Conservation (phyloP, 1,140 invertebrate genomes). For the Drosophila sturtevanti region DNA sequence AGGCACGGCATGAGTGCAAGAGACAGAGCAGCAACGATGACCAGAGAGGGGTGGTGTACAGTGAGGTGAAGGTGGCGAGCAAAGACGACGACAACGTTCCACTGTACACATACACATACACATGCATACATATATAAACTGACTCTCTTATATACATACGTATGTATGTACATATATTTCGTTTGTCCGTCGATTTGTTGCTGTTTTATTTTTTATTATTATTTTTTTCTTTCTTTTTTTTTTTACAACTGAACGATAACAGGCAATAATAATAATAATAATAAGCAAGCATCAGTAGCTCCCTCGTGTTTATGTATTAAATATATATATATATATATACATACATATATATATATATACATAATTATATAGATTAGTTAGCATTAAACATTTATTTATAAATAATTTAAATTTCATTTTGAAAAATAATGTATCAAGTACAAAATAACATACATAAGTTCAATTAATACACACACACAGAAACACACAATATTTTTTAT, state of each 20-base stretch:
- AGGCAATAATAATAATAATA: constrained; percentile 32
- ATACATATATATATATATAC: neutral
- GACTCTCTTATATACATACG: neutral
- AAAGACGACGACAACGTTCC: constrained; percentile 2
- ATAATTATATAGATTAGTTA: neutral
- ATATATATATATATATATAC: neutral
- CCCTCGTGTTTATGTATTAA: neutral
- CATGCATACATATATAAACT: constrained; percentile 26
- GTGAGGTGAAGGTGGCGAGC: neutral
- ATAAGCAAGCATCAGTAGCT: constrained; percentile 44
- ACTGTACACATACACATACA: constrained; percentile 32
- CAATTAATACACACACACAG: neutral
- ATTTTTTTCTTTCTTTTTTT: constrained; percentile 36
- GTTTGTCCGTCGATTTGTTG: constrained; percentile 22
- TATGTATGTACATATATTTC: constrained; percentile 4
- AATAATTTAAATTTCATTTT: neutral
- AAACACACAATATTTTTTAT: neutral
- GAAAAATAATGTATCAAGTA: too few species aligned
- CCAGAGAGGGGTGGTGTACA: neutral
- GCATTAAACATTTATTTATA: constrained; percentile 3
- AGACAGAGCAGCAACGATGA: neutral
- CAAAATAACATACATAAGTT: neutral
- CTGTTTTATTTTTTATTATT: constrained; percentile 23
- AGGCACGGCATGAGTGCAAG: constrained; percentile 26
- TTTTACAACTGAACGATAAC: constrained; percentile 58